Percentiles rank a stretch among this genome's conserved stretches.
phyloP scores from a whole-genome alignment of 2,888 invertebrate species.

The Patella caerulea region DNA sequence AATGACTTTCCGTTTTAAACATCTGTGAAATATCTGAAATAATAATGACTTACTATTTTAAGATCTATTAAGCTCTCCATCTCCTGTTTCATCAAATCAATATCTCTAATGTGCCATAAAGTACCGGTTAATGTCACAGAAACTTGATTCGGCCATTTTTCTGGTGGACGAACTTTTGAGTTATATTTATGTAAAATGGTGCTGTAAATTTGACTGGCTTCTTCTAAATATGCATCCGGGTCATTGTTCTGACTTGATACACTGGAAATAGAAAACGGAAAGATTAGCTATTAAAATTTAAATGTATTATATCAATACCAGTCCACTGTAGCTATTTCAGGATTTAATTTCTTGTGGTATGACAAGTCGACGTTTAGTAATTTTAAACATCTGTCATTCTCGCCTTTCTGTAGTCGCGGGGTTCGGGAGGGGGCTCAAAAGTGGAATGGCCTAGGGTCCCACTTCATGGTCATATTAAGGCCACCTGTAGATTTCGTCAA shows the following conservation, averaged over 20 bases:
- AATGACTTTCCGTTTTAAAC: not conserved
- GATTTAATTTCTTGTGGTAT: too few relatives aligned
- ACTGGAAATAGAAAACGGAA: not conserved
- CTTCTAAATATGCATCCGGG: constrained; percentile 38
- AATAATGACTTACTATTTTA: constrained; percentile 22
- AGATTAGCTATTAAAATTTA: not conserved
- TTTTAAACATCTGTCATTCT: too few relatives aligned
- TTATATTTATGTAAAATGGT: constrained; percentile 45
- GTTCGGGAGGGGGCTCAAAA: too few relatives aligned
- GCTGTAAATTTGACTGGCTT: constrained; percentile 42
- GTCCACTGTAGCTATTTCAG: too few relatives aligned
- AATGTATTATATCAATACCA: too few relatives aligned
- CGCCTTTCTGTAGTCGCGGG: too few relatives aligned
- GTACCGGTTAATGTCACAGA: constrained; percentile 27
- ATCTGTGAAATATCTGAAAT: too few relatives aligned
- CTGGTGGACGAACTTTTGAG: constrained; percentile 37
- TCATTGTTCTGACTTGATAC: not conserved
- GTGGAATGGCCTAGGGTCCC: too few relatives aligned
- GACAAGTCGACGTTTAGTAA: too few relatives aligned
- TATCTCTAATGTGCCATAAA: constrained; percentile 15
- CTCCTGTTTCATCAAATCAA: constrained; percentile 20
- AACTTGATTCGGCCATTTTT: constrained; percentile 27
- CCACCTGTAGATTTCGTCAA: too few relatives aligned
- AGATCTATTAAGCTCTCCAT: constrained; percentile 23
- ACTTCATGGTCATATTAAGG: too few relatives aligned